A percentile compares a stretch with the other conserved stretches of the same genome.
phyloP scores from a whole-genome alignment of 2,888 invertebrate species.

The Chelonus formosanus region DNA sequence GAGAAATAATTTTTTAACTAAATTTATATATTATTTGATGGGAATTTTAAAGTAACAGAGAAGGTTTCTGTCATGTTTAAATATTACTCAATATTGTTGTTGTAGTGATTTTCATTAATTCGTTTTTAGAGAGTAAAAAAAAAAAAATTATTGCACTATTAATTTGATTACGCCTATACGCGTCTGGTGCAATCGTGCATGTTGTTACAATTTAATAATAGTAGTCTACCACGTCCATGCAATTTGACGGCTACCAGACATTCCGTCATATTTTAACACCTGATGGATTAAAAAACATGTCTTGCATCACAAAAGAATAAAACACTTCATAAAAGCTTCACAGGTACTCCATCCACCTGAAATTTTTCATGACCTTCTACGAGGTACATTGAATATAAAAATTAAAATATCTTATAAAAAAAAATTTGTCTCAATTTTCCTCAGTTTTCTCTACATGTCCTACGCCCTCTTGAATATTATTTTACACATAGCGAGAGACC shows the following conservation, averaged over 20 bases:
- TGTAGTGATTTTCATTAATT: not conserved
- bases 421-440: too few relatives aligned
- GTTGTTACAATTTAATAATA: not conserved
- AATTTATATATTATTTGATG: too few relatives aligned
- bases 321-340: not conserved
- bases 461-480: too few relatives aligned
- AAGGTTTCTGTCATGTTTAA: too few relatives aligned
- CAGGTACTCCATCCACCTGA: too few relatives aligned
- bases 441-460: too few relatives aligned
- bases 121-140: not conserved
- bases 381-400: too few relatives aligned
- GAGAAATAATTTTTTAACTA: too few relatives aligned
- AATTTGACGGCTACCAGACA: not conserved
- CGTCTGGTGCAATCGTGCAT: not conserved
- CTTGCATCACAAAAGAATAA: constrained; percentile 5
- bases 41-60: too few relatives aligned
- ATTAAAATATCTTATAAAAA: too few relatives aligned
- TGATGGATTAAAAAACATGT: constrained; percentile 22
- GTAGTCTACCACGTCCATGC: not conserved
- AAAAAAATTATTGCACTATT: not conserved
- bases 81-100: not conserved
- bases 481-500: too few relatives aligned
- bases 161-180: not conserved
- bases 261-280: not conserved
- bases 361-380: too few relatives aligned